Percentiles rank a stretch among this genome's conserved stretches.
These are phyloP conservation scores for Physocephala rufipes DNA, from an alignment of 2,888 invertebrate species.

Conservation along the genomic window DNA sequence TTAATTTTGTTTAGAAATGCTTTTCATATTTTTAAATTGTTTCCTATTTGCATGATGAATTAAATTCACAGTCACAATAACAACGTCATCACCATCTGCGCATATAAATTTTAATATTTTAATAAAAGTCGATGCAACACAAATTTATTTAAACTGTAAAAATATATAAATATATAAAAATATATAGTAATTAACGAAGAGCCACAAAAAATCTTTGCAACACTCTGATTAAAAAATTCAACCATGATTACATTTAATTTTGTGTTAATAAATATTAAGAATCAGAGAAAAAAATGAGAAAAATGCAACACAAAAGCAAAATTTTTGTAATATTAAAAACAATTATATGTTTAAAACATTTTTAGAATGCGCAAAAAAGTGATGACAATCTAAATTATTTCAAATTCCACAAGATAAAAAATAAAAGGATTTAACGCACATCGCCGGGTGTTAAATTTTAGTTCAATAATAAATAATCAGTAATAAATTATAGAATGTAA, in stretches of 20 bases:
- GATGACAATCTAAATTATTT: conserved; percentile 23
- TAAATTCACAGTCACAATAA: not conserved
- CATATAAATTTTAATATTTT: conserved; percentile 61
- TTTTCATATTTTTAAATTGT: conserved; percentile 8
- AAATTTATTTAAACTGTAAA: conserved; percentile 14
- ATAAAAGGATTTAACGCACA: not conserved
- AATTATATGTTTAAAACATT: conserved; percentile 9
- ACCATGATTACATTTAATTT: not conserved
- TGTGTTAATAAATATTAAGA: not conserved
- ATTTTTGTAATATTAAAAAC: not conserved
- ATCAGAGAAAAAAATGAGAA: conserved; percentile 14
- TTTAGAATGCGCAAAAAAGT: conserved; percentile 27
- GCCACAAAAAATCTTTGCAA: not conserved
- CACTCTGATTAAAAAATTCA: not conserved
- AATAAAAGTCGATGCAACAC: conserved; percentile 36
- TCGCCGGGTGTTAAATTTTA: not conserved
- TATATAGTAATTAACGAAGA: too few species aligned
- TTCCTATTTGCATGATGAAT: not conserved
- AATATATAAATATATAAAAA: not conserved
- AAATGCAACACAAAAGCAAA: conserved; percentile 16
- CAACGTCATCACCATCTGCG: conserved; percentile 45
- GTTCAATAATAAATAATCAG: not conserved
- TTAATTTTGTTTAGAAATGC: not conserved
- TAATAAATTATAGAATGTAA: not conserved
- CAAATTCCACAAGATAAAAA: not conserved